phyloP scores from a whole-genome alignment of 1,140 invertebrate species.

The Patella vulgata region DNA sequence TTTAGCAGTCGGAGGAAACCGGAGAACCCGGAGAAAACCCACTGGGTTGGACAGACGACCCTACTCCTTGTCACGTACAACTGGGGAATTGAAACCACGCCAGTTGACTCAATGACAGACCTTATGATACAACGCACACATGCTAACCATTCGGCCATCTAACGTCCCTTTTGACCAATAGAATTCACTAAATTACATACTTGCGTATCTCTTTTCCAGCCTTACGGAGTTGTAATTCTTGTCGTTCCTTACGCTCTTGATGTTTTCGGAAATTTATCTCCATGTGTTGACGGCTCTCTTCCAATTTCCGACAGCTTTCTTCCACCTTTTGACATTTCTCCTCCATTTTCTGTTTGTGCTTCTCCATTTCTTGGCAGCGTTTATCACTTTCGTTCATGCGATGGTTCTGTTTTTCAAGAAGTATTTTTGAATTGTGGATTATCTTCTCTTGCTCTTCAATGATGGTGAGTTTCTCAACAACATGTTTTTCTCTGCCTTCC shows the following conservation, averaged over 20 bases:
- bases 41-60: too few species aligned
- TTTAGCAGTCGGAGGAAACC: too few species aligned
- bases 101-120: too few species aligned
- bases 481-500: neutral
- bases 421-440: neutral
- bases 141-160: too few species aligned
- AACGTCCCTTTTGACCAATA: neutral
- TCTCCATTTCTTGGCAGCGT: constrained; percentile 13
- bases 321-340: constrained; percentile 9
- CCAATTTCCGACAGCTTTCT: constrained; percentile 11
- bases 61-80: too few species aligned
- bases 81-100: too few species aligned
- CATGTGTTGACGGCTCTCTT: constrained; percentile 13
- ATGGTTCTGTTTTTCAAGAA: neutral
- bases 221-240: constrained; percentile 49
- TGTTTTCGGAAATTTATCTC: constrained; percentile 13
- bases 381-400: neutral
- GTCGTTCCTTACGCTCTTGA: constrained; percentile 16
- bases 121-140: too few species aligned
- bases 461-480: constrained; percentile 6
- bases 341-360: constrained; percentile 10
- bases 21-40: too few species aligned
- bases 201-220: constrained; percentile 33
- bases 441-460: constrained; percentile 8
- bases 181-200: too few species aligned